Evolutionary conservation across 2,888 invertebrate genomes (phyloP), one percentile per base, ranked within the genome.

Genomic region (Erpobdella octoculata): DNA sequence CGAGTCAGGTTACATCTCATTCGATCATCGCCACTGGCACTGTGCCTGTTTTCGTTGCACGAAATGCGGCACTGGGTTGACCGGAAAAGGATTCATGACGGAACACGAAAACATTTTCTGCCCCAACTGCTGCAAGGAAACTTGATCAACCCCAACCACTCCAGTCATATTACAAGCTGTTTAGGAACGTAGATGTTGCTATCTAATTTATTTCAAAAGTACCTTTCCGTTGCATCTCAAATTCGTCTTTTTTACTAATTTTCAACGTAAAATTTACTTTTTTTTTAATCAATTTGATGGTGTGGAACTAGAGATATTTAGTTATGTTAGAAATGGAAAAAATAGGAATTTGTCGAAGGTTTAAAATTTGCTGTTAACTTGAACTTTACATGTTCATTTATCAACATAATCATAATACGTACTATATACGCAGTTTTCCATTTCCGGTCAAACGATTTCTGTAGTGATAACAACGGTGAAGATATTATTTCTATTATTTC

Each of bases 21-120:
- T 71, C 71, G 73, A 73, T 36, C 31, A 65, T 21, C 73, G 71
- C 6, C 73, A 73, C 64, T 73, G 73, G 73, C 73, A 73, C 37
- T 46, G 41, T 1, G 67, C 12, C 9, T 73, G 73, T 61, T 73
- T 73, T 67, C 53, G 9, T 21, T 73, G 73, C 25, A 48, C 36
- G 25, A 71, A 70, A 33, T 73, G 73, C 37, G 31, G 21, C 25
- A 38, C 35, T 2, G 64, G 64, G 0, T 68, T 73, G 35, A 28
- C 67, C 28, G 73, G 73, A 1, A 21, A 71, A 21, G 73, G 73
- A 25, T 72, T 72, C 61, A 46, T 72, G 53, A 72, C 72, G 1
- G 70, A 72, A 48, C 68, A 38, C 15, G 70, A 38, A 28, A 58
- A 72, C 37, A 37, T 72, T 8, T 37, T 72, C 36, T 72, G 72